Evolutionary conservation across 2,113 vertebrate genomes (phyloP), one percentile per base, ranked within the genome.

Genomic region (Larimichthys crocea): DNA sequence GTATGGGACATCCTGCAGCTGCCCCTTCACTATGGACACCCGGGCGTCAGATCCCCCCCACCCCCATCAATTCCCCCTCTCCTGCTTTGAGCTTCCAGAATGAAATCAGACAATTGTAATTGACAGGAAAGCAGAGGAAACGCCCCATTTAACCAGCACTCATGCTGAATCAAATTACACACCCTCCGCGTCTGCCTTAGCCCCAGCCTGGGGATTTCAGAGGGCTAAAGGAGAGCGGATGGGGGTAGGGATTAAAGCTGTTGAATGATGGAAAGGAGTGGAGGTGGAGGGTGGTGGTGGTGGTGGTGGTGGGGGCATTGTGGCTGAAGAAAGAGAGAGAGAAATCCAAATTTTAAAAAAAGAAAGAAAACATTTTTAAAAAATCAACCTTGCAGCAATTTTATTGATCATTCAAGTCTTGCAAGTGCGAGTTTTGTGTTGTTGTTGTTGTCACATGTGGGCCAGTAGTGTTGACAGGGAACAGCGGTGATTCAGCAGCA

Each of bases 161-260:
- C 91, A 90, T 86, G 88, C 92, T 92, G 94, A 95, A 95, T 96
- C 93, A 89, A 94, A 95, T 95, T 94, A 95, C 92, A 95, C 94
- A 94, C 92, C 89, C 93, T 93, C 88, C 91, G 92, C 90, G 87
- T 81, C 88, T 88, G 89, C 89, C 87, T 87, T 78, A 88, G 88
- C 84, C 91, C 94, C 87, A 86, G 93, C 90, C 86, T 46, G 89
- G 91, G 91, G 88, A 91, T 94, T 94, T 92, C 35, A 75, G 83
- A 85, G 84, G 89, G 80, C 85, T 82, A 19, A 79, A 82, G 77
- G 55, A 88, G 85, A 86, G 76, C 65, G 83, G 79, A 61, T 68
- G 70, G 87, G 74, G 87, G 89, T 78, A 85, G 86, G 91, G 91
- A 93, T 94, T 93, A 90, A 89, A 92, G 91, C 88, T 82, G 88